Percentiles rank a stretch among this genome's conserved stretches.
Conservation (phyloP, 2,888 invertebrate species). For the Pachliopta kotzebuea region DNA sequence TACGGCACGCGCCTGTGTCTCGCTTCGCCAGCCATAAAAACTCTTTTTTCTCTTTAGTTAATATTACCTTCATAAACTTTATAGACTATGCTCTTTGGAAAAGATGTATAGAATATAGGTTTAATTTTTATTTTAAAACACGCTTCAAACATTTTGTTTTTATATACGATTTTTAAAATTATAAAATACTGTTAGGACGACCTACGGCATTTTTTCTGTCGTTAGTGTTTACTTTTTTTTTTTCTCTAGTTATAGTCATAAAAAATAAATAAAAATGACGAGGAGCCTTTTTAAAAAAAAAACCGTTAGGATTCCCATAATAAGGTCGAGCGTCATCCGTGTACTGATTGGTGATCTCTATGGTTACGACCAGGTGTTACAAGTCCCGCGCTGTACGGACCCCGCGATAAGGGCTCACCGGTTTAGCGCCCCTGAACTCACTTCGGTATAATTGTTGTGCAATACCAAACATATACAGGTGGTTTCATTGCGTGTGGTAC, state of each 20-base stretch:
- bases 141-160: too few relatives aligned
- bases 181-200: too few relatives aligned
- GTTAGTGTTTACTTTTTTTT: too few relatives aligned
- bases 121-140: too few relatives aligned
- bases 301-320: constrained; percentile 64
- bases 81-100: neutral
- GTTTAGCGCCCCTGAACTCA: constrained; percentile 48
- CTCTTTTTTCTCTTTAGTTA: too few relatives aligned
- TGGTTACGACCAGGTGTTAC: constrained; percentile 76
- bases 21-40: constrained; percentile 21
- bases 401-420: constrained; percentile 48
- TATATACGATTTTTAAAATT: too few relatives aligned
- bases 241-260: too few relatives aligned
- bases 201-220: too few relatives aligned
- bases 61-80: constrained; percentile 24
- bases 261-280: too few relatives aligned
- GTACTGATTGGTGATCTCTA: constrained; percentile 75
- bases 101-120: too few relatives aligned
- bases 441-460: constrained; percentile 37
- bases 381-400: constrained; percentile 50
- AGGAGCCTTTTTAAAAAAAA: too few relatives aligned
- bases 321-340: constrained; percentile 52
- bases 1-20: constrained; percentile 53
- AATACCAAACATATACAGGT: constrained; percentile 46
- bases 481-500: constrained; percentile 38